Evolutionary conservation across 2,888 invertebrate genomes (phyloP).

Genomic region (Leptinotarsa haldemani): DNA sequence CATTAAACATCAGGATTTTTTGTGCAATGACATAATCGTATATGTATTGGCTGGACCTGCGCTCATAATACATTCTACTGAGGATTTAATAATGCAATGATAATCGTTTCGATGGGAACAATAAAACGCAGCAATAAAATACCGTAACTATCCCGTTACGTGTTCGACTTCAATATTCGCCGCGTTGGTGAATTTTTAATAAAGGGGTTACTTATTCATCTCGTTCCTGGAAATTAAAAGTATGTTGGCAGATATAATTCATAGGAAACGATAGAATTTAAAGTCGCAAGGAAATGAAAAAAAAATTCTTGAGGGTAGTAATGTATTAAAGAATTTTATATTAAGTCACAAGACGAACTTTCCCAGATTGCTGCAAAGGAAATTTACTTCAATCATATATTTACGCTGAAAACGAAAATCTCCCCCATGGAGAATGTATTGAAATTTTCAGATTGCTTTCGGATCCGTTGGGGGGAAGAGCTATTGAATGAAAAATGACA

Average conservation of each 20-base stretch:
- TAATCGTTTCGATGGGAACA: constrained; percentile 1
- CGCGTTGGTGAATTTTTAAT: background rate
- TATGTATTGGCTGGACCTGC: too few species aligned
- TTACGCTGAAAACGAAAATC: too few species aligned
- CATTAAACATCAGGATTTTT: too few species aligned
- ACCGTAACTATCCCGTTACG: background rate
- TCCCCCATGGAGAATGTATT: too few species aligned
- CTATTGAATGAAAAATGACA: too few species aligned
- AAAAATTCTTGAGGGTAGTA: background rate
- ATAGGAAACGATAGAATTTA: background rate
- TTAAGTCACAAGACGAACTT: too few species aligned
- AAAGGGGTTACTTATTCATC: background rate
- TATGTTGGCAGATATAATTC: too few species aligned
- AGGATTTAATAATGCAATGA: background rate
- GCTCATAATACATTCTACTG: background rate
- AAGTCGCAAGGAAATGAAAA: background rate
- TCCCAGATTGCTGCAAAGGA: too few species aligned
- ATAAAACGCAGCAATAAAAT: background rate
- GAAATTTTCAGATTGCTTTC: too few species aligned
- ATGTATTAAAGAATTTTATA: background rate
- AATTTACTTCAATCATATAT: too few species aligned
- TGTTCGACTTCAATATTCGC: constrained; percentile 1
- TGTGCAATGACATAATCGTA: too few species aligned
- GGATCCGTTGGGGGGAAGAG: too few species aligned
- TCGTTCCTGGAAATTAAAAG: background rate